phyloP scores from a whole-genome alignment of 1,140 invertebrate genomes.

The Dicyema japonicum region DNA sequence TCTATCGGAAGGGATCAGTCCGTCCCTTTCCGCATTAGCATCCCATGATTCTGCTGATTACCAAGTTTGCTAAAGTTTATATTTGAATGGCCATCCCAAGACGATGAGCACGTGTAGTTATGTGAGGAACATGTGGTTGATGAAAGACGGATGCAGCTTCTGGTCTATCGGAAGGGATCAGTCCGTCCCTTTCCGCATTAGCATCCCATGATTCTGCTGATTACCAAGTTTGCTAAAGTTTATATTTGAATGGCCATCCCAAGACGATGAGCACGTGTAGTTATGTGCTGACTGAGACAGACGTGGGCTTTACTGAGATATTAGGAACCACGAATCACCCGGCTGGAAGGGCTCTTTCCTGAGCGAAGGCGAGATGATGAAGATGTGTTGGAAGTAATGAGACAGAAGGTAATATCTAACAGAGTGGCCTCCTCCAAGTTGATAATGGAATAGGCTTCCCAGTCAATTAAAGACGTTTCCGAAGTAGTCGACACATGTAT shows the following conservation, averaged over 20 bases:
- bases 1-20: conserved; percentile 92
- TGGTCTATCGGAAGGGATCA: conserved; percentile 90
- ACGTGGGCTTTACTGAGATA: conserved; percentile 77
- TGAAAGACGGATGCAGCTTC: conserved; percentile 58
- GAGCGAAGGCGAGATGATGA: conserved; percentile 85
- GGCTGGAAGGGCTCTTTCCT: conserved; percentile 37
- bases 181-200: conserved; percentile 95
- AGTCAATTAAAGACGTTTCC: conserved; percentile 96
- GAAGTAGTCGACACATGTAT: conserved; percentile 94
- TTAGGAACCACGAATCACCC: conserved; percentile 98
- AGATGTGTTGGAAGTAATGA: conserved; percentile 48
- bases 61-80: too few species aligned
- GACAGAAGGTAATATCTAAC: conserved; percentile 69
- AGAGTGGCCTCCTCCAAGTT: conserved; percentile 89
- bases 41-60: conserved; percentile 81
- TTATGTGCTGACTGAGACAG: conserved; percentile 84
- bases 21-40: conserved; percentile 96
- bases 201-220: conserved; percentile 94
- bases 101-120: too few species aligned
- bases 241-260: conserved; percentile 69
- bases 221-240: conserved; percentile 28
- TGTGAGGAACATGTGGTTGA: conserved; percentile 89
- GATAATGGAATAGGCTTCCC: conserved; percentile 98
- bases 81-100: too few species aligned
- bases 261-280: conserved; percentile 98